Conservation (phyloP, 2,888 invertebrate species). For the Chalcosyrphus nemorum region DNA sequence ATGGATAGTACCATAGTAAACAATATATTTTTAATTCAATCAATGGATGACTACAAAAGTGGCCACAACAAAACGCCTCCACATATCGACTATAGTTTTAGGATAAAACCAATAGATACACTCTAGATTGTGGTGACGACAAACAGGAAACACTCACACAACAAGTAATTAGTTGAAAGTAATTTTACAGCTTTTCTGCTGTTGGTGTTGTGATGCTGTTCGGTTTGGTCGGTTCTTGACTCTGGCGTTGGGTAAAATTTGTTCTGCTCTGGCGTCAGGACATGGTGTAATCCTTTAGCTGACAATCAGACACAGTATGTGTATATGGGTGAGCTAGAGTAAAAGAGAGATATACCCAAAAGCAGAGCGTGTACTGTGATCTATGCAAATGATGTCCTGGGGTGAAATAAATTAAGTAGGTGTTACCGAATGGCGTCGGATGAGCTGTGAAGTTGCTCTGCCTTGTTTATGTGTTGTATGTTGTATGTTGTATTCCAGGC, state of each 20-base stretch:
- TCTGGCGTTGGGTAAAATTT: not conserved
- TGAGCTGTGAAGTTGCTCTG: slow-evolving; percentile 67
- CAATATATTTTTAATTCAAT: slow-evolving; percentile 44
- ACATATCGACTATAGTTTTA: not conserved
- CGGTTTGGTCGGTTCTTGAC: not conserved
- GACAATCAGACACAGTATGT: slow-evolving; percentile 51
- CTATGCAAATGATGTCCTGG: slow-evolving; percentile 73
- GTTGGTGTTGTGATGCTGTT: slow-evolving; percentile 19
- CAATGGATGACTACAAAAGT: slow-evolving; percentile 28
- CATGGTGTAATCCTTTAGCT: slow-evolving; percentile 64
- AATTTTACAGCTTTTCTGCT: slow-evolving; percentile 60
- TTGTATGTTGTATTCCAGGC: slow-evolving; percentile 20
- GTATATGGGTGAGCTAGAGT: slow-evolving; percentile 14
- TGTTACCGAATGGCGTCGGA: slow-evolving; percentile 69
- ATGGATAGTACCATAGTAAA: no score
- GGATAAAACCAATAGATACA: slow-evolving; percentile 39
- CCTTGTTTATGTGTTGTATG: slow-evolving; percentile 56
- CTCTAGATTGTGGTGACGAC: slow-evolving; percentile 21
- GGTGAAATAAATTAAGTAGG: slow-evolving; percentile 72
- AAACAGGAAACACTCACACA: slow-evolving; percentile 59
- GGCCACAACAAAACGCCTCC: slow-evolving; percentile 7
- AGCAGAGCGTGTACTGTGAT: slow-evolving; percentile 56
- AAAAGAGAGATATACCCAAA: not conserved
- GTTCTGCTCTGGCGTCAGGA: slow-evolving; percentile 25
- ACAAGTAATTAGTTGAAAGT: slow-evolving; percentile 67